These are phyloP conservation scores for Dasypus novemcinctus DNA, from an alignment of 2,113 vertebrate genomes.

Conservation along the genomic window DNA sequence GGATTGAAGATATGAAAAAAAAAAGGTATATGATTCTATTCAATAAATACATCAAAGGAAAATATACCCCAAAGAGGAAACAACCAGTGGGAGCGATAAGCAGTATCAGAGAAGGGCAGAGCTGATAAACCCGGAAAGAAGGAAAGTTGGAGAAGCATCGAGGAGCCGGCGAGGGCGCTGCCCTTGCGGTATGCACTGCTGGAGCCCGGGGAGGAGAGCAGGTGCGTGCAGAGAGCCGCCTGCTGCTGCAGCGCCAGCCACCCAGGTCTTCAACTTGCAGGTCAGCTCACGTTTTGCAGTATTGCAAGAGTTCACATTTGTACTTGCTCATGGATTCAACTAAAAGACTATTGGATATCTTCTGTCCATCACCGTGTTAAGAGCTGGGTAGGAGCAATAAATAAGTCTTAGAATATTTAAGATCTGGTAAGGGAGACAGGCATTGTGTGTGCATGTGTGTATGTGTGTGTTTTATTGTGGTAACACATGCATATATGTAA, in stretches of 20 bases:
- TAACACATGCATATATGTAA: no score
- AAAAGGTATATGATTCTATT: no score
- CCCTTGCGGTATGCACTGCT: not conserved
- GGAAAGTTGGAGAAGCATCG: not conserved
- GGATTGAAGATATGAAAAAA: conserved; percentile 9
- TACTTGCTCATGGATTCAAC: not conserved
- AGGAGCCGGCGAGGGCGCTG: not conserved
- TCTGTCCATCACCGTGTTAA: not conserved
- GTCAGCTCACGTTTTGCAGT: not conserved
- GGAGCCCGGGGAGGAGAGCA: not conserved
- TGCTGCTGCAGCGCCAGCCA: no score
- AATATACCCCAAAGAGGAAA: not conserved
- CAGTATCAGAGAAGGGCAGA: not conserved
- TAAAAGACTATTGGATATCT: not conserved
- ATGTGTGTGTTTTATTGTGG: no score
- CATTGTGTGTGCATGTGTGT: no score
- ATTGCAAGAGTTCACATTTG: not conserved
- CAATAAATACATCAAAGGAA: not conserved
- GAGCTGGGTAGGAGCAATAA: not conserved
- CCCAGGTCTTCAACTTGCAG: not conserved
- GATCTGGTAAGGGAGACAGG: not conserved
- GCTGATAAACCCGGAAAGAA: not conserved
- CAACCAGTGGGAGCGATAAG: not conserved
- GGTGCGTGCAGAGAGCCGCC: no score
- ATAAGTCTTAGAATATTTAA: not conserved